A percentile compares a stretch with the other conserved stretches of the same genome.
These are phyloP conservation scores for Drosophila mettleri DNA, from an alignment of 2,888 invertebrate genomes.

Conservation along the genomic window DNA sequence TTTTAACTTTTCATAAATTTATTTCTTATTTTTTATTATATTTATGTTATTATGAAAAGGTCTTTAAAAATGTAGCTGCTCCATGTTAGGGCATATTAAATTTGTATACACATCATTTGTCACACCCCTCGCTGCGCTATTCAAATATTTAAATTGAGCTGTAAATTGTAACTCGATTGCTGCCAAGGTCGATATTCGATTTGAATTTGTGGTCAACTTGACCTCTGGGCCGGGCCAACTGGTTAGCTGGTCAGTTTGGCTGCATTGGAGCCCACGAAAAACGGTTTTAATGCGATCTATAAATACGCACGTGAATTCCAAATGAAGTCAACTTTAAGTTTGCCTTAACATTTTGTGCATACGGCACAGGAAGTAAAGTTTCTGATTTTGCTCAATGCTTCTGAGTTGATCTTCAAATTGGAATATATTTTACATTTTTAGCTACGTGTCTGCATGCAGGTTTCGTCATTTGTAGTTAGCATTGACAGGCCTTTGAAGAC, in stretches of 20 bases:
- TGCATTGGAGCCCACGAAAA: conserved; percentile 38
- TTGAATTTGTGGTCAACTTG: conserved; percentile 47
- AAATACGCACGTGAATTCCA: conserved; percentile 49
- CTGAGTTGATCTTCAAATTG: conserved; percentile 3
- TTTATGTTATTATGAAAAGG: background rate
- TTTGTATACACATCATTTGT: conserved; percentile 26
- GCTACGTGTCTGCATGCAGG: background rate
- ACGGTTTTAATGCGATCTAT: conserved; percentile 54
- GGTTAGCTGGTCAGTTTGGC: conserved; percentile 11
- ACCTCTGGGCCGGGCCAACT: conserved; percentile 43
- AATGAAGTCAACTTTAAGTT: conserved; percentile 8
- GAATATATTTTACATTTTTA: background rate
- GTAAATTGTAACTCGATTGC: conserved; percentile 76
- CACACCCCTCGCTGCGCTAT: conserved; percentile 41
- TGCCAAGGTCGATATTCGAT: conserved; percentile 62
- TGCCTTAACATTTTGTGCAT: conserved; percentile 14
- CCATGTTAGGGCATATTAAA: conserved; percentile 7
- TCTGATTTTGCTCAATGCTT: background rate
- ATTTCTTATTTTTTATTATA: background rate
- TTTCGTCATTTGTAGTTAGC: background rate
- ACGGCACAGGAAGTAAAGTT: conserved; percentile 39
- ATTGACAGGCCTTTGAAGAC: background rate
- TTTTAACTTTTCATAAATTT: background rate
- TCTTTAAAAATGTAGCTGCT: background rate
- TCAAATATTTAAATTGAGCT: conserved; percentile 77